Evolutionary conservation across 2,888 invertebrate species (phyloP).

Genomic region (Macaria liturata): DNA sequence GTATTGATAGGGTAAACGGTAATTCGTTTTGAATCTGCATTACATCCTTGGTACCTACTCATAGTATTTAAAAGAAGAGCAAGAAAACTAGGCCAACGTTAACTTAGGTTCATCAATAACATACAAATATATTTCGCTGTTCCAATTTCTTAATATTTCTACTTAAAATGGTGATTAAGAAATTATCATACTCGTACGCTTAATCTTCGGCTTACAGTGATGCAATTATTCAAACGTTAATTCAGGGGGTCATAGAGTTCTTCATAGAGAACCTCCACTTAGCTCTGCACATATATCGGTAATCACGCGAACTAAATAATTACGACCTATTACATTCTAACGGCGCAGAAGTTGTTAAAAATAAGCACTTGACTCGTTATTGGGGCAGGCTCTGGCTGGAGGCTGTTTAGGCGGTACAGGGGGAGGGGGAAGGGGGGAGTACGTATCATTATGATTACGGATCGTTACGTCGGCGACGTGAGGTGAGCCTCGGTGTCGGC

Average conservation of each 20-base stretch:
- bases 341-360: slow-evolving; percentile 23
- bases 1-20: no score
- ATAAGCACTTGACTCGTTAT: slow-evolving; percentile 25
- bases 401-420: slow-evolving; percentile 32
- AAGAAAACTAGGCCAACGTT: background rate
- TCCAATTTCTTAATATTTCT: slow-evolving; percentile 8
- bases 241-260: slow-evolving; percentile 19
- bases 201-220: slow-evolving; percentile 14
- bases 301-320: slow-evolving; percentile 13
- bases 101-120: background rate
- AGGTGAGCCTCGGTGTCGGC: slow-evolving; percentile 67
- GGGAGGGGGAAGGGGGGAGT: slow-evolving; percentile 44
- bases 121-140: background rate
- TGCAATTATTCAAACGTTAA: slow-evolving; percentile 21
- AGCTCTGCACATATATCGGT: slow-evolving; percentile 3
- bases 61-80: no score
- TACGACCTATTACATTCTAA: background rate
- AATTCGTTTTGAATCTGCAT: no score
- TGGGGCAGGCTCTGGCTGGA: slow-evolving; percentile 20
- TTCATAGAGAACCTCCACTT: slow-evolving; percentile 8
- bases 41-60: no score
- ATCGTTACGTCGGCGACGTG: slow-evolving; percentile 72
- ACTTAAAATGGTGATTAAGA: slow-evolving; percentile 15
- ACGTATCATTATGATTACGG: slow-evolving; percentile 68
- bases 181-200: slow-evolving; percentile 17